These are phyloP conservation scores for Periophthalmus magnuspinnatus DNA, from an alignment of 2,797 vertebrate species.

Conservation along the genomic window DNA sequence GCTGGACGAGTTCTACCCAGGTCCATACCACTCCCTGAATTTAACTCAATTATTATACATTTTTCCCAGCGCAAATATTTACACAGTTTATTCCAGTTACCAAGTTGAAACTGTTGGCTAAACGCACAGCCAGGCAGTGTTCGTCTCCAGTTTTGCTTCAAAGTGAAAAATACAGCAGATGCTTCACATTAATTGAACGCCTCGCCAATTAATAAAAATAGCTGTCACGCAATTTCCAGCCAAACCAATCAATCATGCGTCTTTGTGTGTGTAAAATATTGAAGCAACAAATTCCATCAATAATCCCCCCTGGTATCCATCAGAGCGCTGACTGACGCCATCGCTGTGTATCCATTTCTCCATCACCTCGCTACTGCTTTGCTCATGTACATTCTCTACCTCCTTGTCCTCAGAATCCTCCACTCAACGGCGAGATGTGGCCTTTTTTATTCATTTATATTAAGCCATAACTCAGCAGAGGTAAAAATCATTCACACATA, in stretches of 20 bases:
- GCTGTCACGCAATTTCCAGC: conserved; percentile 3
- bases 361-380: background rate
- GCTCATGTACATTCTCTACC: background rate
- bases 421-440: conserved; percentile 4
- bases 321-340: background rate
- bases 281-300: conserved; percentile 11
- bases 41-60: background rate
- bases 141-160: conserved; percentile 4
- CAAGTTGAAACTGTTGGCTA: background rate
- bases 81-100: background rate
- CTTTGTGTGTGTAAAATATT: conserved; percentile 2
- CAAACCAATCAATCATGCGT: conserved; percentile 2
- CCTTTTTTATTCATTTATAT: conserved; percentile 12
- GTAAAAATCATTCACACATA: conserved; percentile 15
- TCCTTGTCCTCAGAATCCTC: conserved; percentile 2
- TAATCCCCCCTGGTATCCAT: conserved; percentile 13
- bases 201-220: conserved; percentile 13
- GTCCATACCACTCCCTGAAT: background rate
- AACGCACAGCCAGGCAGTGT: background rate
- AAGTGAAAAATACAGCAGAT: conserved; percentile 6
- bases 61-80: too few species aligned
- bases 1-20: background rate
- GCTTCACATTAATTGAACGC: conserved; percentile 11
- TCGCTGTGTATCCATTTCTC: background rate
- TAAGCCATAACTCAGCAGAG: conserved; percentile 17